A percentile compares a stretch with the other conserved stretches of the same genome.
Conservation (phyloP, 2,888 invertebrate genomes). For the Papilio elwesi region DNA sequence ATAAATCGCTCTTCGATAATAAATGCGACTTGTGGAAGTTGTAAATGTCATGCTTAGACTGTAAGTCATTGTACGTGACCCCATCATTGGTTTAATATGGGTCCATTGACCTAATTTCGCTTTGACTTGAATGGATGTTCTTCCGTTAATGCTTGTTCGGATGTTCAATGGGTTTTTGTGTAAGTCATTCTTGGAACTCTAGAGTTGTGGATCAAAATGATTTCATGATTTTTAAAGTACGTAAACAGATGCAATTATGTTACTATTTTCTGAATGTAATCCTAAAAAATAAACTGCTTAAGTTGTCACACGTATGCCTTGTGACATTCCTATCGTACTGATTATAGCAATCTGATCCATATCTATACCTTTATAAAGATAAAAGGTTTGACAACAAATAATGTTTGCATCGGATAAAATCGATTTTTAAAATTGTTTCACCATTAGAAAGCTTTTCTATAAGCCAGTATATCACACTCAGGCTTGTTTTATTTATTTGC, state of each 20-base stretch:
- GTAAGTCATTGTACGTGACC: not conserved
- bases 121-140: not conserved
- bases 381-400: too few species aligned
- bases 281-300: too few species aligned
- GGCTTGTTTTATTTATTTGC: too few species aligned
- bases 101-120: constrained; percentile 3
- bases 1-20: too few species aligned
- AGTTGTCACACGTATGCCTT: too few species aligned
- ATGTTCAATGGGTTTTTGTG: constrained; percentile 5
- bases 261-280: not conserved
- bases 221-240: not conserved
- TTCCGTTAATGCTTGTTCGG: constrained; percentile 1
- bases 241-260: not conserved
- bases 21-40: not conserved
- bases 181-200: not conserved
- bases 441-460: too few species aligned
- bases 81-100: not conserved
- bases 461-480: too few species aligned
- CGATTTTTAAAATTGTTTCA: too few species aligned
- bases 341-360: too few species aligned
- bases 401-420: too few species aligned
- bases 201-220: not conserved
- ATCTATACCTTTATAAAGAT: too few species aligned
- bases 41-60: not conserved
- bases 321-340: too few species aligned